phyloP scores from a whole-genome alignment of 2,888 invertebrate species.

The Bibio marci region DNA sequence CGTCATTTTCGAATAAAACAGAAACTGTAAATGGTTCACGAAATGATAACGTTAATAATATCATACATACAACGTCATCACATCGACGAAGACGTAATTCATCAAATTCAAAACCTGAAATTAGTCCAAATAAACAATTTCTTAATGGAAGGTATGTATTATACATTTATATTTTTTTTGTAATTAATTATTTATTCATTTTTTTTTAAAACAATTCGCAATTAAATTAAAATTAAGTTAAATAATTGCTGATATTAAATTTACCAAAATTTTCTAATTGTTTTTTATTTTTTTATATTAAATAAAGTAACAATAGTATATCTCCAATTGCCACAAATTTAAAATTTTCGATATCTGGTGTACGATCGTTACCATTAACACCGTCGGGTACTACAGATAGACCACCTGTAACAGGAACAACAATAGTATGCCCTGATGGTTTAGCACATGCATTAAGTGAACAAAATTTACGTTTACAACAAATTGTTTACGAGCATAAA shows the following conservation, averaged over 20 bases:
- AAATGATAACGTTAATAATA: no score
- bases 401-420: slow-evolving; percentile 22
- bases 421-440: slow-evolving; percentile 28
- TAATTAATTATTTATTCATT: slow-evolving; percentile 13
- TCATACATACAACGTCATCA: slow-evolving; percentile 8
- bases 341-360: slow-evolving; percentile 21
- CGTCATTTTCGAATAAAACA: slow-evolving; percentile 20
- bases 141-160: slow-evolving; percentile 11
- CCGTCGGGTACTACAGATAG: slow-evolving; percentile 29
- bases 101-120: slow-evolving; percentile 20
- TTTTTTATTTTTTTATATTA: slow-evolving; percentile 4
- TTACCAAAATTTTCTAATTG: neutral
- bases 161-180: neutral
- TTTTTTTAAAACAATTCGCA: no score
- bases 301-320: slow-evolving; percentile 2
- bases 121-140: slow-evolving; percentile 16
- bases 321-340: slow-evolving; percentile 17
- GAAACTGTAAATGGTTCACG: slow-evolving; percentile 15
- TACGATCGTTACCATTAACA: slow-evolving; percentile 31
- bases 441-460: slow-evolving; percentile 28
- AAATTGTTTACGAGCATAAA: slow-evolving; percentile 66
- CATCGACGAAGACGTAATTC: slow-evolving; percentile 22
- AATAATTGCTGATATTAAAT: no score
- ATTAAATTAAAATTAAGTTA: neutral
- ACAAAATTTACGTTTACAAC: slow-evolving; percentile 45